Conservation (phyloP, 2,113 vertebrate genomes). For the Microcebus ravelobensis region DNA sequence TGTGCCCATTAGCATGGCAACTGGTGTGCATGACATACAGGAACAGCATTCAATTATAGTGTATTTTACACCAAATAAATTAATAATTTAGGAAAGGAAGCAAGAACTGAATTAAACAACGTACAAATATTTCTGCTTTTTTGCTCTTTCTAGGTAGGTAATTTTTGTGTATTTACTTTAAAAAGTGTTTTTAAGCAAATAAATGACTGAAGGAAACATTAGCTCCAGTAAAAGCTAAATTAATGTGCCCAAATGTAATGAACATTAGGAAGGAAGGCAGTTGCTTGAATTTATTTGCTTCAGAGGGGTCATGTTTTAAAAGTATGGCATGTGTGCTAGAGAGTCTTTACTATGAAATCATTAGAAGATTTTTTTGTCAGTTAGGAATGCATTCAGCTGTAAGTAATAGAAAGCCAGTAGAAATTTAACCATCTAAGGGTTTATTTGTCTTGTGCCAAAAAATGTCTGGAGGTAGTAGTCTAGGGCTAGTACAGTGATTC, state of each 20-base stretch:
- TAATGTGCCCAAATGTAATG: neutral
- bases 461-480: neutral
- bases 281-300: neutral
- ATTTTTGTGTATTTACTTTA: conserved; percentile 32
- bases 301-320: neutral
- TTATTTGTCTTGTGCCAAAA: neutral
- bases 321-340: neutral
- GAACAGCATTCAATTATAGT: conserved; percentile 4
- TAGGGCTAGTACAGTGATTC: neutral
- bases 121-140: conserved; percentile 43
- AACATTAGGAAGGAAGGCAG: neutral
- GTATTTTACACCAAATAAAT: conserved; percentile 44
- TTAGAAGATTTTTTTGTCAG: neutral
- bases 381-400: neutral
- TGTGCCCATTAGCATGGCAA: conserved; percentile 43
- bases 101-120: neutral
- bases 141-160: neutral
- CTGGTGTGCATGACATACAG: neutral
- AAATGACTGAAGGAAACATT: conserved; percentile 13
- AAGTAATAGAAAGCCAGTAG: conserved; percentile 4
- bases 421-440: neutral
- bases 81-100: conserved; percentile 19
- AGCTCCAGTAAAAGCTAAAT: conserved; percentile 20
- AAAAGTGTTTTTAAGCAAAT: conserved; percentile 43
- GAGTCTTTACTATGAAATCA: neutral